phyloP scores from a whole-genome alignment of 2,113 vertebrate species.

The Crypturellus undulatus region DNA sequence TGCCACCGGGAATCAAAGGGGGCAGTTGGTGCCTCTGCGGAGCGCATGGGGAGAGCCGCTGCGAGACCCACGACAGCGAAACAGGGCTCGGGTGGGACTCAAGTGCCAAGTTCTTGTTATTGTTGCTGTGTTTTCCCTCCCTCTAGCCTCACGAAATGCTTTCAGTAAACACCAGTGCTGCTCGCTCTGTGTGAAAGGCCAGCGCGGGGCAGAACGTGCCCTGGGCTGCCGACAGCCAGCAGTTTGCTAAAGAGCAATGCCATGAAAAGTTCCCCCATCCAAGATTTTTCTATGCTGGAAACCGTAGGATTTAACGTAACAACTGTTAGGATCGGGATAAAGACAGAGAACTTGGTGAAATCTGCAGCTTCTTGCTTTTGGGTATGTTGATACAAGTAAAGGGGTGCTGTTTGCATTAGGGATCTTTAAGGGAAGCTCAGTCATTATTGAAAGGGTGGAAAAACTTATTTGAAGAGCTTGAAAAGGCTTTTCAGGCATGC shows the following conservation, averaged over 20 bases:
- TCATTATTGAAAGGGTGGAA: background rate
- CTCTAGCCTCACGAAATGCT: accelerated
- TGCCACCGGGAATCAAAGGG: conserved; percentile 32
- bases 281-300: background rate
- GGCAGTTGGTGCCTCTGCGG: background rate
- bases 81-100: background rate
- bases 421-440: background rate
- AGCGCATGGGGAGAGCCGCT: background rate
- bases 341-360: background rate
- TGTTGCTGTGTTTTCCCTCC: background rate
- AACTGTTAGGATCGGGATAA: background rate
- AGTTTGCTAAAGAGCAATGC: background rate
- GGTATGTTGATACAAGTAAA: background rate
- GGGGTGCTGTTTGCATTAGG: background rate
- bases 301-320: background rate
- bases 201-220: background rate
- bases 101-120: conserved; percentile 14
- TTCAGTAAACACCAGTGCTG: background rate
- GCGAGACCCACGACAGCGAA: background rate
- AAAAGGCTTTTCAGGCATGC: background rate
- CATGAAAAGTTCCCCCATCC: background rate
- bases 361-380: background rate
- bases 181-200: background rate
- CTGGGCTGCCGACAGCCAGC: background rate
- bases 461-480: background rate